Percentiles rank a stretch among this genome's conserved stretches.
Evolutionary conservation across 2,888 invertebrate species (phyloP).

Genomic region (Drosophila stalkeri): DNA sequence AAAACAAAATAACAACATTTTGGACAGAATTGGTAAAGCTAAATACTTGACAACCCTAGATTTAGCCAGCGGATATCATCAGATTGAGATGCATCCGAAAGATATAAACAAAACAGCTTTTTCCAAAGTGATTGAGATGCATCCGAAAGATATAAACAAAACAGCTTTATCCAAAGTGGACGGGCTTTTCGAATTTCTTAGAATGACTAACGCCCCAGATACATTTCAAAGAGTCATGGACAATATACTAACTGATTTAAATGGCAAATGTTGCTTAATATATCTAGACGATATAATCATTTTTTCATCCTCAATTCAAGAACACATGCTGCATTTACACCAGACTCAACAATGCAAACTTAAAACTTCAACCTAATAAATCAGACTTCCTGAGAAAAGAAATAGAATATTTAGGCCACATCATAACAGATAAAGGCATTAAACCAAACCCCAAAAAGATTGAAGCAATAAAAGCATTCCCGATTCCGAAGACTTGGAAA

Average conservation of each 20-base stretch:
- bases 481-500: neutral
- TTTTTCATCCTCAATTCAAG: neutral
- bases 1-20: no score
- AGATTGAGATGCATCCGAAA: no score
- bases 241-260: neutral
- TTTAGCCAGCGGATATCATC: no score
- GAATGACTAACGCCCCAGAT: no score
- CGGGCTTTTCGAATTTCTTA: no score
- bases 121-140: no score
- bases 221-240: neutral
- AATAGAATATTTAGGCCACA: slow-evolving; percentile 2
- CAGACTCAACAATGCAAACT: neutral
- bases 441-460: slow-evolving; percentile 8
- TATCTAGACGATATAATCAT: neutral
- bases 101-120: no score
- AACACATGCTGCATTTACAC: neutral
- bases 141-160: no score
- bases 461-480: neutral
- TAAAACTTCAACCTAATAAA: neutral
- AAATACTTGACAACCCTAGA: no score
- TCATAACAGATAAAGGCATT: neutral
- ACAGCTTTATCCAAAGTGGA: no score
- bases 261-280: neutral
- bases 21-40: no score
- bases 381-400: slow-evolving; percentile 4